These are phyloP conservation scores for Congeria kusceri DNA, from an alignment of 2,888 invertebrate genomes.

Conservation along the genomic window DNA sequence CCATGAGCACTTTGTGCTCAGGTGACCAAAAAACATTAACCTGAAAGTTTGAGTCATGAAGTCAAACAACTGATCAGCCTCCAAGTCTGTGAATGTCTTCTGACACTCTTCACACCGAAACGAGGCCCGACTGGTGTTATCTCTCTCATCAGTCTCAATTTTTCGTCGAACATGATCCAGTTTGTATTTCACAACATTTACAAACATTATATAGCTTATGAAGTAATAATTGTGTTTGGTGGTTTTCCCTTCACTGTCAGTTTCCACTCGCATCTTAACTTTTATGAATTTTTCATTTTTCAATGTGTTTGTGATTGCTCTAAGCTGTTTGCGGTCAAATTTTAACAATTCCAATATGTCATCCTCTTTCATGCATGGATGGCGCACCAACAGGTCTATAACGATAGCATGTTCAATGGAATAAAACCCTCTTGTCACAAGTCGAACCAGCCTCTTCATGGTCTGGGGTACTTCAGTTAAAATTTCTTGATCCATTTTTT, in stretches of 20 bases:
- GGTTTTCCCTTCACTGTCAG: conserved; percentile 96
- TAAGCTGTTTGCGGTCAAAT: conserved; percentile 95
- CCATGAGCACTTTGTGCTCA: too few species aligned
- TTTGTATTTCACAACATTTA: conserved; percentile 99
- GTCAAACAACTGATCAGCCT: conserved; percentile 87
- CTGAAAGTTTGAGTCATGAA: conserved; percentile 73
- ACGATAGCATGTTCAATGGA: conserved; percentile 96
- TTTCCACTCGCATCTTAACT: conserved; percentile 95
- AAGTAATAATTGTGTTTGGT: conserved; percentile 99
- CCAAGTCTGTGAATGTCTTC: conserved; percentile 97
- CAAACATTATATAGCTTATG: conserved; percentile 97
- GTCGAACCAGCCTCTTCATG: conserved; percentile 93
- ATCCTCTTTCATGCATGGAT: conserved; percentile 91
- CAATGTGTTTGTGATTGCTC: conserved; percentile 91
- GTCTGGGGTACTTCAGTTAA: conserved; percentile 96
- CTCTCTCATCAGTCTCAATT: conserved; percentile 97
- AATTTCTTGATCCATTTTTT: conserved; percentile 81
- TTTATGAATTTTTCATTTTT: conserved; percentile 94
- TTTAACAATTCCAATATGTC: conserved; percentile 93
- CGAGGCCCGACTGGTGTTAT: conserved; percentile 97
- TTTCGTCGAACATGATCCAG: conserved; percentile 97
- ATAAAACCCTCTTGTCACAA: conserved; percentile 97
- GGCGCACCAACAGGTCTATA: conserved; percentile 97
- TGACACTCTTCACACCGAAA: conserved; percentile 96
- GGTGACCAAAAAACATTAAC: conserved; percentile 33